Base-by-base conservation (phyloP, 2,113 vertebrate genomes). In the Pycnonotus jocosus region DNA sequence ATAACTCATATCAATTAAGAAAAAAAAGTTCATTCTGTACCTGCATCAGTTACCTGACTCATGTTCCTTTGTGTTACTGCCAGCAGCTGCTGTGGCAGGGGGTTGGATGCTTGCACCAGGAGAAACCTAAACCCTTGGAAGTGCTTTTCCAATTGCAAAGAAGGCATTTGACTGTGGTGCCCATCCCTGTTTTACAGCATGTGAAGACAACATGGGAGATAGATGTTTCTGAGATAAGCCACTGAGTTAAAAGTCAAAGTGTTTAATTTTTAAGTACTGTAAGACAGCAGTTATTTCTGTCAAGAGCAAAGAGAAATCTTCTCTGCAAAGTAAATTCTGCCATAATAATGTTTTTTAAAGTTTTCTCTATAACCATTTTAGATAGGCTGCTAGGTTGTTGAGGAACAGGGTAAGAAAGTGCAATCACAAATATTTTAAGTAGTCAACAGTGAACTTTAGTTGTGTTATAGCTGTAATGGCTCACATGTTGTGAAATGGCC, bases 131-230 rank as follows among this genome's bases (percentile, higher is more conserved):
- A 77, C 57, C 57, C 66, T 53, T 82, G 60, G 42, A 77, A 64
- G 38, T 60, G 23, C 61, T 95, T 73, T 91, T 86, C 57, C 0
- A 1, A 10, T 83, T 70, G 64, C 56, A 64, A 38, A 58, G 80
- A 35, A 38, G n/a, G 48, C 51, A 68, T 90, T 77, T 90, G 68
- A 60, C 69, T 81, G 54, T 70, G 69, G 35, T 93, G 94, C 86
- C 86, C 10, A 12, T 70, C 94, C 94, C 91, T 92, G 61, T 91
- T 94, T 96, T 94, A 93, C 73, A 68, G 88, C 94, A 56, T 88
- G 76, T 48, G 69, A 78, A 88, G 80, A 81, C 0, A 7, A 42
- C 64, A 77, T 44, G 66, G 35, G 57, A 86, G 92, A 89, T 84
- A 56, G 93, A 96, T 94, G 48, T 83, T 88, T 64, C 51, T 35